Evolutionary conservation across 2,797 vertebrate genomes (phyloP).

Genomic region (Etheostoma nigrum): DNA sequence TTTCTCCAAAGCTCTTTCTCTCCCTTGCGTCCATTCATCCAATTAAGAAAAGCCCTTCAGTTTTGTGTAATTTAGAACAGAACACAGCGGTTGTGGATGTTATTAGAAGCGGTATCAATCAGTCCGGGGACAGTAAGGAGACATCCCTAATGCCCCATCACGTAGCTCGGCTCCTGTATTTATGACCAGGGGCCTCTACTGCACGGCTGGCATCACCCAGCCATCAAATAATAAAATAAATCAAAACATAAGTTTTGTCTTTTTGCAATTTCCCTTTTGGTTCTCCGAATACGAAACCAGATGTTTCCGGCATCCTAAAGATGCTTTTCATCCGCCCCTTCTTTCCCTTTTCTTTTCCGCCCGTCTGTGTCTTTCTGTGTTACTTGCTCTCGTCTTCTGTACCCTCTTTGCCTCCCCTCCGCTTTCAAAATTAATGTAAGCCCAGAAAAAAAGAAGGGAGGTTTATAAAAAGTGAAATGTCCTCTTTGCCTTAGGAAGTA

Average conservation of each 20-base stretch:
- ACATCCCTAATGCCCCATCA: constrained; percentile 72
- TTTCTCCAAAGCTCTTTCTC: constrained; percentile 8
- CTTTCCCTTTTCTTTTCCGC: constrained; percentile 34
- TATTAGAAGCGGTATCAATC: constrained; percentile 90
- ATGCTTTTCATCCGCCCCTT: constrained; percentile 92
- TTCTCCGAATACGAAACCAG: constrained; percentile 95
- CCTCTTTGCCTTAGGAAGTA: constrained; percentile 91
- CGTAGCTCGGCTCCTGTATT: constrained; percentile 76
- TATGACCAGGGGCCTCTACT: constrained; percentile 88
- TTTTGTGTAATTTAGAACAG: constrained; percentile 89
- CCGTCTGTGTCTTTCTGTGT: constrained; percentile 73
- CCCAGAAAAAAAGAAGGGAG: constrained; percentile 74
- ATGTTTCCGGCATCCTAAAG: constrained; percentile 95
- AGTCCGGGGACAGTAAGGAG: constrained; percentile 84
- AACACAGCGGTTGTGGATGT: constrained; percentile 87
- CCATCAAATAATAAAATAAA: constrained; percentile 96
- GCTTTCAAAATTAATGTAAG: constrained; percentile 93
- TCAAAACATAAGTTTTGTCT: constrained; percentile 97
- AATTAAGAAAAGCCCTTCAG: constrained; percentile 81
- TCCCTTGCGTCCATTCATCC: constrained; percentile 63
- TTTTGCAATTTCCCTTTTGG: constrained; percentile 96
- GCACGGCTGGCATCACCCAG: constrained; percentile 89
- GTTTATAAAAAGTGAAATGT: constrained; percentile 94
- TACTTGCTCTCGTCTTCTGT: constrained; percentile 47
- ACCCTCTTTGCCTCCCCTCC: constrained; percentile 60